Evolutionary conservation across 2,888 invertebrate species (phyloP).

Genomic region (Lysandra coridon): DNA sequence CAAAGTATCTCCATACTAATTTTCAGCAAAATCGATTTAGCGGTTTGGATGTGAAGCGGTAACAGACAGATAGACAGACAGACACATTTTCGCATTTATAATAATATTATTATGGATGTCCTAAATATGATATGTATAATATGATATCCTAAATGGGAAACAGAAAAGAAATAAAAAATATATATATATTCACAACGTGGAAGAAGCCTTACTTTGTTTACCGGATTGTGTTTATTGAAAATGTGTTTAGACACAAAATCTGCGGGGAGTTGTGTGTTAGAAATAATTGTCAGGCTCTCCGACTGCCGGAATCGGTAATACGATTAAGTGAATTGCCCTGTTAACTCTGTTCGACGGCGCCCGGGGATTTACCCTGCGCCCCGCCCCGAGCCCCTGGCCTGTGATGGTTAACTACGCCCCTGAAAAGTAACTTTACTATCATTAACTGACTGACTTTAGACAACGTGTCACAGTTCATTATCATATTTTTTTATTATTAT

Average conservation of each 20-base stretch:
- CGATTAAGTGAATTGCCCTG: constrained; percentile 15
- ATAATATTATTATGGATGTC: too few species aligned
- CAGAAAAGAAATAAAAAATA: background rate
- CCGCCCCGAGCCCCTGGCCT: background rate
- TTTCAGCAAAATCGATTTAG: too few species aligned
- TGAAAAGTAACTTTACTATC: constrained; percentile 1
- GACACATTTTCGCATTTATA: too few species aligned
- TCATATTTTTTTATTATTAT: background rate
- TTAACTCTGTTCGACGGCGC: constrained; percentile 20
- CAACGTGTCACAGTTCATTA: background rate
- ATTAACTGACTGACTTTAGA: background rate
- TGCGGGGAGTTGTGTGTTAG: constrained; percentile 15
- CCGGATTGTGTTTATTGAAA: constrained; percentile 12
- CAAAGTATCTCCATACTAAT: too few species aligned
- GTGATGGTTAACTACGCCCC: background rate
- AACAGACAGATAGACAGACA: too few species aligned
- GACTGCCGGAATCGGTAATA: constrained; percentile 22
- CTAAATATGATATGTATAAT: too few species aligned
- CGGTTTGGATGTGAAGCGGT: too few species aligned
- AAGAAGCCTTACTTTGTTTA: background rate
- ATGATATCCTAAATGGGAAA: background rate
- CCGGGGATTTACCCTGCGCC: background rate
- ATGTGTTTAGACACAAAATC: constrained; percentile 7
- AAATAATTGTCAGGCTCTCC: constrained; percentile 22
- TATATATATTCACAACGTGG: background rate